Evolutionary conservation across 2,113 vertebrate genomes (phyloP).

Genomic region (Zosterops borbonicus): DNA sequence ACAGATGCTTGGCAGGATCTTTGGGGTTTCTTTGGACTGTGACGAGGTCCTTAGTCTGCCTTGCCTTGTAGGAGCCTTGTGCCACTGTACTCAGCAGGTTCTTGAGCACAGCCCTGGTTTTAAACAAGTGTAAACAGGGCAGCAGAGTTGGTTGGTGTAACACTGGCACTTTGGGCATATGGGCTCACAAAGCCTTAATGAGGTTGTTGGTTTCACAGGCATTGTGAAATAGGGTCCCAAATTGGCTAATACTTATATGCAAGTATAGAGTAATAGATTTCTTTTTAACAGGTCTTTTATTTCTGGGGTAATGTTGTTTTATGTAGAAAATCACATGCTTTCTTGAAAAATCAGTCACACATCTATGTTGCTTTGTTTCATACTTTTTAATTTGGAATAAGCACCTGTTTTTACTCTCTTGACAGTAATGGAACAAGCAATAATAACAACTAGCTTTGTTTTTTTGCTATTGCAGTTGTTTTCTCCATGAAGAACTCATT

Average conservation of each 20-base stretch:
- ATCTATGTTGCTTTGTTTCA: not conserved
- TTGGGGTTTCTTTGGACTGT: not conserved
- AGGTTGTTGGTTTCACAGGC: not conserved
- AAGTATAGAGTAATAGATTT: not conserved
- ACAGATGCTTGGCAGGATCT: accelerated
- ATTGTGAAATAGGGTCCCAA: not conserved
- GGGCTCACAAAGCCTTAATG: not conserved
- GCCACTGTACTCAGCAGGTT: accelerated
- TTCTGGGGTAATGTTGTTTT: not conserved
- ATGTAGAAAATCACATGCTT: not conserved
- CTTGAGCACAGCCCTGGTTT: not conserved
- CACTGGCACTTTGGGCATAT: not conserved
- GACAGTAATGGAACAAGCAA: not conserved
- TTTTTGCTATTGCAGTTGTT: not conserved
- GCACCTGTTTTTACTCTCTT: not conserved
- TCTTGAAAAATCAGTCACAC: not conserved
- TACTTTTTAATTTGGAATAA: constrained; percentile 9
- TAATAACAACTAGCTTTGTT: not conserved
- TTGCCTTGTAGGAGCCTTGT: not conserved
- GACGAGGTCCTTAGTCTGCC: not conserved
- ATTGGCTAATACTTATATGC: not conserved
- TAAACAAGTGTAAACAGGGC: not conserved
- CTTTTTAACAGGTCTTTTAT: not conserved
- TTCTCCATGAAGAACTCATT: not conserved
- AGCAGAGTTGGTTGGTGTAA: not conserved